Percentiles rank a stretch among this genome's conserved stretches.
phyloP scores from a whole-genome alignment of 2,797 vertebrate species.

The Pygocentrus nattereri region DNA sequence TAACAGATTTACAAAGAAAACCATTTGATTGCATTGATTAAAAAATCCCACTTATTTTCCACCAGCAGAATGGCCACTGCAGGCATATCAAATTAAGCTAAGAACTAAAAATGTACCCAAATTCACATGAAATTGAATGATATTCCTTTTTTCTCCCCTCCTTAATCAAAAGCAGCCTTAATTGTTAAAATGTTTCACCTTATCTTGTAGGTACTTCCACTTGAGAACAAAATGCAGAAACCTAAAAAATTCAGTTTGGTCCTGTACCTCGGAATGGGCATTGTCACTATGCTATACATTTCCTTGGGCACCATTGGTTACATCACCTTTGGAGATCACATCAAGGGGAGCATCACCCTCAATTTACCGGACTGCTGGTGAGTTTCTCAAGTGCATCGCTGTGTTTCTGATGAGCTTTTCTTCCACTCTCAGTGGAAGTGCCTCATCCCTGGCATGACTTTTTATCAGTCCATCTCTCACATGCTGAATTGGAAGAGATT shows the following conservation, averaged over 20 bases:
- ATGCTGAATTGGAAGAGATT: background rate
- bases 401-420: conserved; percentile 5
- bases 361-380: conserved; percentile 97
- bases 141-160: too few relatives aligned
- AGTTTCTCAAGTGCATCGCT: conserved; percentile 46
- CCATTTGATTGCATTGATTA: too few relatives aligned
- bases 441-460: background rate
- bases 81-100: too few relatives aligned
- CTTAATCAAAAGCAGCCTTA: too few relatives aligned
- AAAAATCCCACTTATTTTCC: too few relatives aligned
- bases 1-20: too few relatives aligned
- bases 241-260: conserved; percentile 84
- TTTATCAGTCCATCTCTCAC: background rate
- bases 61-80: too few relatives aligned
- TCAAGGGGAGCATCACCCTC: conserved; percentile 91
- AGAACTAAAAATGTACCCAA: too few relatives aligned
- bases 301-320: conserved; percentile 91
- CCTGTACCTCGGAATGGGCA: conserved; percentile 88
- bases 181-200: background rate
- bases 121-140: too few relatives aligned
- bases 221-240: conserved; percentile 97
- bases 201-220: conserved; percentile 86
- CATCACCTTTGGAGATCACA: conserved; percentile 85
- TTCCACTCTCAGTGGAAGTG: background rate
- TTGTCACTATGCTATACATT: conserved; percentile 89